Percentiles rank a stretch among this genome's conserved stretches.
Conservation (phyloP, 2,797 vertebrate species). For the Epinephelus malabaricus region DNA sequence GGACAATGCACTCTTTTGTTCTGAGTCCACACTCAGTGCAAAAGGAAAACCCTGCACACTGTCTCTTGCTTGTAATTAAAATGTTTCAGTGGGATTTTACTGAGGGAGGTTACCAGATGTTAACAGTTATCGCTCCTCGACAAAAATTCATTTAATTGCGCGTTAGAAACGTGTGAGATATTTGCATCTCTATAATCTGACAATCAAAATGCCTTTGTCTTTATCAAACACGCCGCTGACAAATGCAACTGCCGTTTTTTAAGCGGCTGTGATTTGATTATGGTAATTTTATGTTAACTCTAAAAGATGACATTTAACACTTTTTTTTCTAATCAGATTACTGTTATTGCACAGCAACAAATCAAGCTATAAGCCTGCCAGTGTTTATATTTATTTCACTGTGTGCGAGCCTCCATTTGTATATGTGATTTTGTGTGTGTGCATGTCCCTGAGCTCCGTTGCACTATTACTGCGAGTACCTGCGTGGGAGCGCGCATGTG, state of each 20-base stretch:
- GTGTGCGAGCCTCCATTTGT: slow-evolving; percentile 10
- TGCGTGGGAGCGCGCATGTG: slow-evolving; percentile 53
- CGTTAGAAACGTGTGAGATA: slow-evolving; percentile 59
- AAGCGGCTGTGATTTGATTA: slow-evolving; percentile 67
- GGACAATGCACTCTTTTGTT: slow-evolving; percentile 58
- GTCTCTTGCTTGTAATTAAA: slow-evolving; percentile 71
- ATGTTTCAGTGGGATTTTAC: slow-evolving; percentile 61
- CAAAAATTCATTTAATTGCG: slow-evolving; percentile 62
- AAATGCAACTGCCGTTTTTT: slow-evolving; percentile 40
- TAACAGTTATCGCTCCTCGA: slow-evolving; percentile 62
- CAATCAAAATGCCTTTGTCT: slow-evolving; percentile 68
- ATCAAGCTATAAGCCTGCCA: slow-evolving; percentile 21
- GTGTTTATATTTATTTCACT: slow-evolving; percentile 35
- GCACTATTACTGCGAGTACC: slow-evolving; percentile 19
- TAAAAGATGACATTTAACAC: slow-evolving; percentile 73
- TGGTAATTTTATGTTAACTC: slow-evolving; percentile 70
- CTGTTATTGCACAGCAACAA: slow-evolving; percentile 38
- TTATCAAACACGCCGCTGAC: slow-evolving; percentile 38
- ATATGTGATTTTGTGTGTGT: slow-evolving; percentile 2
- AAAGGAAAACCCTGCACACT: slow-evolving; percentile 44
- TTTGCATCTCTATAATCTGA: slow-evolving; percentile 72
- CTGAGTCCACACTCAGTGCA: slow-evolving; percentile 43
- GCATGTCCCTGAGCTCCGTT: background rate
- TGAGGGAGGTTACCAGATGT: slow-evolving; percentile 74
- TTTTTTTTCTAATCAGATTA: slow-evolving; percentile 57